Evolutionary conservation across 2,113 vertebrate genomes (phyloP).

Genomic region (Oncorhynchus gorbuscha): DNA sequence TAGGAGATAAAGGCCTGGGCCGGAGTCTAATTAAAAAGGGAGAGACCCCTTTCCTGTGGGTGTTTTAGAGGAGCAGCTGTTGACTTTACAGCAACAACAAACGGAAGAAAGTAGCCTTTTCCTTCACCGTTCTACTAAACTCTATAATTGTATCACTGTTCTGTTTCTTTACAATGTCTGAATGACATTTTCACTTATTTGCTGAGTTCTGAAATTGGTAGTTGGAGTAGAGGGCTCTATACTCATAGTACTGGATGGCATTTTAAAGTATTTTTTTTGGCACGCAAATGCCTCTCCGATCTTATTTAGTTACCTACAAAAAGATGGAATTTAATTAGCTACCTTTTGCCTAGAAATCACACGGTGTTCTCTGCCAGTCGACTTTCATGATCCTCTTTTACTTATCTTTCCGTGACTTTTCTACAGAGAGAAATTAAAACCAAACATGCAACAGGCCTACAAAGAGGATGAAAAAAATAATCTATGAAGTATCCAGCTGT

Average conservation of each 20-base stretch:
- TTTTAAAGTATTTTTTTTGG: constrained; percentile 27
- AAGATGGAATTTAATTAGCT: too few relatives aligned
- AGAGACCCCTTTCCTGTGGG: constrained; percentile 48
- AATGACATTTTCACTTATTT: not conserved
- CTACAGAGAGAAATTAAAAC: constrained; percentile 23
- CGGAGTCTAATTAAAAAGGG: constrained; percentile 64
- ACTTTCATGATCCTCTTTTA: constrained; percentile 32
- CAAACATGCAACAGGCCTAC: constrained; percentile 39
- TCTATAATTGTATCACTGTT: not conserved
- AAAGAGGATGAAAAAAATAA: not conserved
- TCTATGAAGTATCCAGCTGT: constrained; percentile 56
- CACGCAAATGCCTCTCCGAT: constrained; percentile 26
- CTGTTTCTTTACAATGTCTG: constrained; percentile 7
- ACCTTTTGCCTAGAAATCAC: constrained; percentile 34
- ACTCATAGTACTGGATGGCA: not conserved
- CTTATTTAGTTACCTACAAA: constrained; percentile 34
- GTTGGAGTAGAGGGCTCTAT: constrained; percentile 9
- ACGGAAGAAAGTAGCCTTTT: not conserved
- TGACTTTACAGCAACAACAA: constrained; percentile 12
- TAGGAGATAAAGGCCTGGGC: constrained; percentile 55
- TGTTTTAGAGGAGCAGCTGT: constrained; percentile 35
- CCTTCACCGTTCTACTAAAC: not conserved
- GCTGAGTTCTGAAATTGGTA: constrained; percentile 6
- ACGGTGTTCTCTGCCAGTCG: constrained; percentile 5
- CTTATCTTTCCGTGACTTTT: constrained; percentile 16